Evolutionary conservation across 2,888 invertebrate genomes (phyloP).

Genomic region (Bembecia ichneumoniformis): DNA sequence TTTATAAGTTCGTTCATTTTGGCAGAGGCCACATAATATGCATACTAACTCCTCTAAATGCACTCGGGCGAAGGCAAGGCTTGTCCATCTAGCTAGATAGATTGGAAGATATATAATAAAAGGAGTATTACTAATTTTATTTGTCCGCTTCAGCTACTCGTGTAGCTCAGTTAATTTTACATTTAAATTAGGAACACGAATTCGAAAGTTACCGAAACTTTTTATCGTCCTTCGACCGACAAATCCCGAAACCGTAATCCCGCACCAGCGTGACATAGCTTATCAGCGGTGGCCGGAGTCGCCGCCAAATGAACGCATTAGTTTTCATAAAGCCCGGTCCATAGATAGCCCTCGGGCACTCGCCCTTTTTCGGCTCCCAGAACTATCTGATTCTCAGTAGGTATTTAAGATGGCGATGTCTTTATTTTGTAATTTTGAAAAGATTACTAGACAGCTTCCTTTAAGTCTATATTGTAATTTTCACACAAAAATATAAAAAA

Average conservation of each 20-base stretch:
- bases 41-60: too few species aligned
- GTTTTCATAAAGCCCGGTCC: conserved; percentile 65
- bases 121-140: neutral
- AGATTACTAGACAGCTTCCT: neutral
- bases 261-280: conserved; percentile 63
- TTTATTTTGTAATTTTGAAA: too few species aligned
- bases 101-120: too few species aligned
- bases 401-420: conserved; percentile 12
- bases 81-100: too few species aligned
- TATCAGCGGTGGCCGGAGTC: conserved; percentile 53
- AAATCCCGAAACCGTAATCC: conserved; percentile 57
- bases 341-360: conserved; percentile 46
- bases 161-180: conserved; percentile 8
- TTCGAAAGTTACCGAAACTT: conserved; percentile 39
- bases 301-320: conserved; percentile 69
- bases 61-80: too few species aligned
- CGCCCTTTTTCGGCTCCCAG: conserved; percentile 31
- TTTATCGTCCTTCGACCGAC: conserved; percentile 41
- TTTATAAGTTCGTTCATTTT: too few species aligned
- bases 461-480: neutral
- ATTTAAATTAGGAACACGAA: conserved; percentile 49
- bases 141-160: neutral
- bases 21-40: too few species aligned
- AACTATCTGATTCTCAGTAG: conserved; percentile 40
- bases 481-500: too few species aligned